Evolutionary conservation across 2,113 vertebrate species (phyloP).

Genomic region (Strix aluco): DNA sequence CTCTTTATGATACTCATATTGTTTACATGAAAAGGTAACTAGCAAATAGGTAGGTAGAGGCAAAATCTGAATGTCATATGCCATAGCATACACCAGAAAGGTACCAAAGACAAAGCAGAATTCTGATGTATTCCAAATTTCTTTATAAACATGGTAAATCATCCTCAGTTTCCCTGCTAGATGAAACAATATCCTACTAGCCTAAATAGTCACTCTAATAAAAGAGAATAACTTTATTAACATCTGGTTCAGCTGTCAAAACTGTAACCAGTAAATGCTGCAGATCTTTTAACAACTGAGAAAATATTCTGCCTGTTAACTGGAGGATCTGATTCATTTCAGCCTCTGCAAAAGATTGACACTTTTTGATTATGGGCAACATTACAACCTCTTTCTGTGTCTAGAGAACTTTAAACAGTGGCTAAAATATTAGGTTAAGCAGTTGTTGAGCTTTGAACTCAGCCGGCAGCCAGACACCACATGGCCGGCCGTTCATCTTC

Average conservation of each 20-base stretch:
- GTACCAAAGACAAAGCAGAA: neutral
- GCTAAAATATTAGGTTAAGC: slow-evolving; percentile 19
- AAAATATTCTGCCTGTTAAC: neutral
- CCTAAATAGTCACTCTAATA: slow-evolving; percentile 51
- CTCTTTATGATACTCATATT: neutral
- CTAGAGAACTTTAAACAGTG: slow-evolving; percentile 18
- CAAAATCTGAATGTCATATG: neutral
- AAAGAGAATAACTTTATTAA: slow-evolving; percentile 36
- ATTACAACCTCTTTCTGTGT: neutral
- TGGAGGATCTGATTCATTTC: neutral
- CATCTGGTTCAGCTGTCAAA: slow-evolving; percentile 50
- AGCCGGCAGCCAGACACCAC: too few species aligned
- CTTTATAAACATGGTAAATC: slow-evolving; percentile 26
- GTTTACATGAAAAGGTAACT: neutral
- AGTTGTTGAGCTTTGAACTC: neutral
- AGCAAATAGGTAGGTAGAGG: neutral
- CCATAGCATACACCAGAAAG: neutral
- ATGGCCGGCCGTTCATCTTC: too few species aligned
- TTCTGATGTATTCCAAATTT: neutral
- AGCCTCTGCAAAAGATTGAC: neutral
- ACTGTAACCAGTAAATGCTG: slow-evolving; percentile 17
- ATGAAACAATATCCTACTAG: slow-evolving; percentile 7
- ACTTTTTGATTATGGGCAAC: slow-evolving; percentile 3
- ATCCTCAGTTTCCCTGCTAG: neutral
- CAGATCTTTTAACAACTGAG: neutral